Evolutionary conservation across 1,140 invertebrate genomes (phyloP).

Genomic region (Akabosia matsudoensis): DNA sequence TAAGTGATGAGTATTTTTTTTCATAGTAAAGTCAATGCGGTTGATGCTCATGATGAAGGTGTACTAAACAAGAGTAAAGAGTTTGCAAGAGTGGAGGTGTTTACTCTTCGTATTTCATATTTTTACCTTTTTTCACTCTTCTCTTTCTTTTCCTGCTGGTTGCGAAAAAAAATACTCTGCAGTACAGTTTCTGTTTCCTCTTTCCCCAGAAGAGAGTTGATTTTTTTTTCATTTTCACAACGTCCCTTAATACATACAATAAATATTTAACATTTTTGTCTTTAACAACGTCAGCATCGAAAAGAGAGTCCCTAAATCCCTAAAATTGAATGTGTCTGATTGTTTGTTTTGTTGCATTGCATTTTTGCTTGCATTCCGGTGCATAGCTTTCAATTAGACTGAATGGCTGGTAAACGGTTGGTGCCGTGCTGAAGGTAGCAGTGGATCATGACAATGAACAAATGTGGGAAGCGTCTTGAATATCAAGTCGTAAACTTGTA

Average conservation of each 20-base stretch:
- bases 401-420: too few species aligned
- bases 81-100: neutral
- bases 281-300: neutral
- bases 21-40: too few species aligned
- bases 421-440: too few species aligned
- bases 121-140: neutral
- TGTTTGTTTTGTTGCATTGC: too few species aligned
- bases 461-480: too few species aligned
- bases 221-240: slow-evolving; percentile 19
- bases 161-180: neutral
- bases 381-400: too few species aligned
- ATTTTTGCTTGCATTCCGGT: too few species aligned
- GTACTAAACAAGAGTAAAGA: neutral
- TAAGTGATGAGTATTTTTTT: too few species aligned
- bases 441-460: neutral
- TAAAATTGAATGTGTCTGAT: neutral
- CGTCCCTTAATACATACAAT: slow-evolving; percentile 21
- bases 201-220: neutral
- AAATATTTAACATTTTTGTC: slow-evolving; percentile 17
- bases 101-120: neutral
- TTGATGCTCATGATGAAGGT: neutral
- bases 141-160: neutral
- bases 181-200: neutral
- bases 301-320: neutral
- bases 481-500: too few species aligned